Evolutionary conservation across 1,140 invertebrate species (phyloP).

Genomic region (Aplysia californica): DNA sequence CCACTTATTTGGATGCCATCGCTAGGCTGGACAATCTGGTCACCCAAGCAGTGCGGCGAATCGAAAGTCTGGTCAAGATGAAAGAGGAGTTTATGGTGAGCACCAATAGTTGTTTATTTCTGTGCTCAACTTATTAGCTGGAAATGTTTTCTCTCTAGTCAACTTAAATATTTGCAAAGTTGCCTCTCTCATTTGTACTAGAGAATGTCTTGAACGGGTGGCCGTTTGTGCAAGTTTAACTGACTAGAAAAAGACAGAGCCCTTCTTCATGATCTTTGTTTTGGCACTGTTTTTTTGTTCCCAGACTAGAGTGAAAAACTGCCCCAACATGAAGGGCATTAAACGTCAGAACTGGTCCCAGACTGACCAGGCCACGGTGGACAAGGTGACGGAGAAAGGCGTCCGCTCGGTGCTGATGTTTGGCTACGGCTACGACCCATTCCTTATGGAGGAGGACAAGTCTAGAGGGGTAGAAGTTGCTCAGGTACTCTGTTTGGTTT

Average conservation of each 20-base stretch:
- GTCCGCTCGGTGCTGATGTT: slow-evolving; percentile 24
- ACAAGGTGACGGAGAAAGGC: slow-evolving; percentile 15
- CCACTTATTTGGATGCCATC: not conserved
- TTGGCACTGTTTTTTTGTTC: too few species aligned
- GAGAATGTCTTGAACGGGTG: too few species aligned
- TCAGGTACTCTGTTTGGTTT: not conserved
- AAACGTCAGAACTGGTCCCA: slow-evolving; percentile 19
- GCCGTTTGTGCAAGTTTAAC: too few species aligned
- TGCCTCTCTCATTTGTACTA: too few species aligned
- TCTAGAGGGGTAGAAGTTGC: slow-evolving; percentile 21
- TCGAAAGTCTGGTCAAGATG: slow-evolving; percentile 6
- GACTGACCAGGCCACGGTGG: slow-evolving; percentile 16
- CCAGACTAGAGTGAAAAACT: slow-evolving; percentile 9
- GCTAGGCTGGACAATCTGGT: not conserved
- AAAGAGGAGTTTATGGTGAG: slow-evolving; percentile 25
- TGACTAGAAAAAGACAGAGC: too few species aligned
- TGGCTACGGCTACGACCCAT: slow-evolving; percentile 18
- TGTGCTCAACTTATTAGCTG: too few species aligned
- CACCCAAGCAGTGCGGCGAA: not conserved
- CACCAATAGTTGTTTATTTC: not conserved
- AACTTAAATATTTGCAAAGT: too few species aligned
- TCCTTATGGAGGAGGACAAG: slow-evolving; percentile 18
- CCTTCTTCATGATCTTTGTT: too few species aligned
- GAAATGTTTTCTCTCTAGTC: too few species aligned
- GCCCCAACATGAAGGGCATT: slow-evolving; percentile 22